Evolutionary conservation across 2,113 vertebrate species (phyloP).

Genomic region (Agapornis roseicollis): DNA sequence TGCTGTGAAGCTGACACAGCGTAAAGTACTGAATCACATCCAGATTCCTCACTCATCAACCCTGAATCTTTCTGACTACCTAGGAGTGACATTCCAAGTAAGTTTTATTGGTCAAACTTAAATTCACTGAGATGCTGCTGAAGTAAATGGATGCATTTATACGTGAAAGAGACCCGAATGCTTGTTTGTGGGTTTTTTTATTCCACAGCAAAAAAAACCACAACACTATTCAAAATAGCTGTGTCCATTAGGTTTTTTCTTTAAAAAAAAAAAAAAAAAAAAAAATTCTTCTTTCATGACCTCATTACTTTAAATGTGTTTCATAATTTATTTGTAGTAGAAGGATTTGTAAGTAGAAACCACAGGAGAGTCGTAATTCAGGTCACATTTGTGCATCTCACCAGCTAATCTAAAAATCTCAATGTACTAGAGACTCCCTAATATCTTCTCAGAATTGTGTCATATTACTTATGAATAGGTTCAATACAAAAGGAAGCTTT

Average conservation of each 20-base stretch:
- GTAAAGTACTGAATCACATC: background rate
- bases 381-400: slow-evolving; percentile 3
- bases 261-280: too few species aligned
- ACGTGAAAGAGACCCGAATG: background rate
- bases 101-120: background rate
- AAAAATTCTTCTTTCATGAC: background rate
- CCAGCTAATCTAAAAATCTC: slow-evolving; percentile 33
- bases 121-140: background rate
- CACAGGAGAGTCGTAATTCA: background rate
- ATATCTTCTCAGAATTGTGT: background rate
- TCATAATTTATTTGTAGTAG: background rate
- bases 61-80: background rate
- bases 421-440: background rate
- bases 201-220: background rate
- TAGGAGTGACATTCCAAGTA: background rate
- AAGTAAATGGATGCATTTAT: background rate
- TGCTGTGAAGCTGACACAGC: background rate
- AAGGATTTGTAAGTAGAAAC: background rate
- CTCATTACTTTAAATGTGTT: background rate
- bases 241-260: background rate
- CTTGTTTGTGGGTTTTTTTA: background rate
- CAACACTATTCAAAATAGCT: background rate
- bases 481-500: background rate
- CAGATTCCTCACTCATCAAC: background rate
- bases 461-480: background rate